Percentiles rank a stretch among this genome's conserved stretches.
Evolutionary conservation across 2,888 invertebrate genomes (phyloP).

Genomic region (Celastrina argiolus): DNA sequence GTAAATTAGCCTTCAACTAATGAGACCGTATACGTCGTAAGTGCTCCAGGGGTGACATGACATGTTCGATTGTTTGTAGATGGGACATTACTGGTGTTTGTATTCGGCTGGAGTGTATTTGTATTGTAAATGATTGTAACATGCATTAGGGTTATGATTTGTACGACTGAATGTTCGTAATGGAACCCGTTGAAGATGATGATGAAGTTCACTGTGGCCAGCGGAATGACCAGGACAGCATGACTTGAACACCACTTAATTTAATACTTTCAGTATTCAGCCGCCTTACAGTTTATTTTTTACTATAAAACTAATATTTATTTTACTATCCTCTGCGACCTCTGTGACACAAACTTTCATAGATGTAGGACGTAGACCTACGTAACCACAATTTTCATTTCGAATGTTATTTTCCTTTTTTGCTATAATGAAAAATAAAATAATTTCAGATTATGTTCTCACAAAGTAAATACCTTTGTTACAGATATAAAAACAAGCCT

Average conservation of each 20-base stretch:
- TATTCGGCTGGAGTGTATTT: conserved; percentile 28
- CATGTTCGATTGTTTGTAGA: conserved; percentile 62
- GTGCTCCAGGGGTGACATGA: conserved; percentile 48
- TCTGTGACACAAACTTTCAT: background rate
- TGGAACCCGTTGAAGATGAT: no score
- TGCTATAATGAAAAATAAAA: background rate
- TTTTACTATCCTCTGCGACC: no score
- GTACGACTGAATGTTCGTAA: no score
- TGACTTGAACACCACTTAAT: no score
- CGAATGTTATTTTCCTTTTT: background rate
- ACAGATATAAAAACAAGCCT: background rate
- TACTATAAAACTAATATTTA: no score
- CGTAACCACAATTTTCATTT: background rate
- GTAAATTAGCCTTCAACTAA: conserved; percentile 69
- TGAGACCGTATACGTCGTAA: conserved; percentile 60
- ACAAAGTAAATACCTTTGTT: background rate
- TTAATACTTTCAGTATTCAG: no score
- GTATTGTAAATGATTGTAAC: conserved; percentile 1
- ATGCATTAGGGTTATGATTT: no score
- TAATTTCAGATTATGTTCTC: background rate
- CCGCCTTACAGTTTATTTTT: no score
- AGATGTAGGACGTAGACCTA: no score
- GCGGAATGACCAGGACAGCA: no score
- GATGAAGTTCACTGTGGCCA: no score
- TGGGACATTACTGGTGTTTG: conserved; percentile 45